Evolutionary conservation across 2,888 invertebrate genomes (phyloP), one percentile per base, ranked within the genome.

Genomic region (Eupithecia pulchellata): DNA sequence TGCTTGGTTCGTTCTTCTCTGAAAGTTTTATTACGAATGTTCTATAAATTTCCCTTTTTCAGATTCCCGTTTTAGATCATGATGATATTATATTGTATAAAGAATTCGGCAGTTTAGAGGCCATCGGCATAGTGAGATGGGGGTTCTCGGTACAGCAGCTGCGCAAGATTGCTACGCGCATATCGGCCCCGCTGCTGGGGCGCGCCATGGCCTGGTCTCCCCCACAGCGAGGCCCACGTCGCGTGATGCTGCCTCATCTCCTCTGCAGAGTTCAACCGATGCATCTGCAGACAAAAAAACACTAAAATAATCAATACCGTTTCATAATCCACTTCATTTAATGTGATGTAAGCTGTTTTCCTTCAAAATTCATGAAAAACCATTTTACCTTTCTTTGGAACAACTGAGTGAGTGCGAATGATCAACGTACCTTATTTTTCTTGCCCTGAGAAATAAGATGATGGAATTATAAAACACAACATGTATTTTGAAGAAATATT

Each of bases 171-270:
- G 79, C 87, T 89, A 60, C 94, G 80, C 3, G 91, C 92, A 74
- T 92, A 92, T 27, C 89, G 86, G 39, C 94, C 97, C 0, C 92
- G 96, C 42, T 87, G 86, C 73, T 86, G 87, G 9, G 94, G 94
- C 1, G 94, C 94, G 0, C 94, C 94, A 81, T 97, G 96, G 0
- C 97, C 97, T 0, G 97, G 97, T 62, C 97, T 95, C 32, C 97
- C 97, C 97, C 97, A 98, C 79, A 97, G 94, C 13, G 95, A 95
- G 64, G 96, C 95, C 96, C 97, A 97, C 2, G 97, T 97, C 77
- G 95, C 95, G 86, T 97, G 97, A 86, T 98, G 97, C 75, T 94
- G 94, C 65, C 95, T 94, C 70, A 96, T 96, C 78, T 95, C 95
- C 84, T 96, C 96, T 39, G 95, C 95, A 52, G 97, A 97, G 74